Conservation (phyloP, 2,888 invertebrate genomes). For the Oscheius sp. region DNA sequence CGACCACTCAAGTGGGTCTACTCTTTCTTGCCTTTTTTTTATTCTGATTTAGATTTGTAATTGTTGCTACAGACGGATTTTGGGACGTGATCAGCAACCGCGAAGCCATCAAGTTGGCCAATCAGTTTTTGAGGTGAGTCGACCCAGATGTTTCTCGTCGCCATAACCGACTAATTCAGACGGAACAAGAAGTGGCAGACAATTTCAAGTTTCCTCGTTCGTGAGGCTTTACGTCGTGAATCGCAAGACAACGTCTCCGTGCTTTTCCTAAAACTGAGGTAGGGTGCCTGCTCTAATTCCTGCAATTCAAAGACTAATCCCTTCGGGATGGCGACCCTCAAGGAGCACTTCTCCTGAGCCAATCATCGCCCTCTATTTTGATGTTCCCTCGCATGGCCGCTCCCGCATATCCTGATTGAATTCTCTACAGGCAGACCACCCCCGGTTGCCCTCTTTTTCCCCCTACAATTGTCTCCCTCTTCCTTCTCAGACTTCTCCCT, state of each 20-base stretch:
- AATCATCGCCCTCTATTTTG: slow-evolving; percentile 35
- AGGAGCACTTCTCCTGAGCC: slow-evolving; percentile 31
- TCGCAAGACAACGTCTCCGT: slow-evolving; percentile 96
- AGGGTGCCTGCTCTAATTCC: not conserved
- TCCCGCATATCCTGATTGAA: slow-evolving; percentile 1
- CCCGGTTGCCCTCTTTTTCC: slow-evolving; percentile 3
- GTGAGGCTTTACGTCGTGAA: slow-evolving; percentile 90
- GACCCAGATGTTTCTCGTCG: not conserved
- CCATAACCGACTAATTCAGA: slow-evolving; percentile 4
- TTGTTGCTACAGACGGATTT: slow-evolving; percentile 92
- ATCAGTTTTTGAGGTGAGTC: slow-evolving; percentile 44
- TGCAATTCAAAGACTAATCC: slow-evolving; percentile 25
- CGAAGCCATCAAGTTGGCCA: slow-evolving; percentile 79
- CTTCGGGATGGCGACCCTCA: slow-evolving; percentile 16
- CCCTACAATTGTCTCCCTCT: not conserved
- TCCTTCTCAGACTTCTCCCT: not conserved
- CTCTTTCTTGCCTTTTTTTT: not conserved
- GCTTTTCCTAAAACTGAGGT: slow-evolving; percentile 84
- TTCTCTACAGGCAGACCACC: slow-evolving; percentile 5
- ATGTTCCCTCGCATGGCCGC: slow-evolving; percentile 21
- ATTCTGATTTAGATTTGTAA: slow-evolving; percentile 81
- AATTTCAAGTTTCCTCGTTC: slow-evolving; percentile 84
- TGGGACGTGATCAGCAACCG: slow-evolving; percentile 97
- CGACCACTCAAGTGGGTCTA: slow-evolving; percentile 77
- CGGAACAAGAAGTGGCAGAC: slow-evolving; percentile 33